A percentile compares a stretch with the other conserved stretches of the same genome.
These are phyloP conservation scores for Aphelenchoides bicaudatus DNA, from an alignment of 2,888 invertebrate species.

Conservation along the genomic window DNA sequence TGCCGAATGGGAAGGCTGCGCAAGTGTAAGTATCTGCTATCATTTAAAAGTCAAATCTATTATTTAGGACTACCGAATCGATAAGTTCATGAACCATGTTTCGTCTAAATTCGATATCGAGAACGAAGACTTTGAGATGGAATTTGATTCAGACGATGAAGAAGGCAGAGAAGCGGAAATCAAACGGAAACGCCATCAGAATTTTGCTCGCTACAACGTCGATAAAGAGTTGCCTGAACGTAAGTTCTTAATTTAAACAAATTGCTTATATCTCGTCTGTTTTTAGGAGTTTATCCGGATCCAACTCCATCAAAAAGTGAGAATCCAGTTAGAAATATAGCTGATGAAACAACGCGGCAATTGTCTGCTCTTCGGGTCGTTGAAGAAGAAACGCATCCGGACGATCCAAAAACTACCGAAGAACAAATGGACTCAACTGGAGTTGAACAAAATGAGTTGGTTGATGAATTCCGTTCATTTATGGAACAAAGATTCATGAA, in stretches of 20 bases:
- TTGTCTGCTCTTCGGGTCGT: conserved; percentile 17
- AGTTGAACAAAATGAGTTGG: conserved; percentile 35
- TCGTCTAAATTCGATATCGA: conserved; percentile 19
- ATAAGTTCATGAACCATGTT: conserved; percentile 26
- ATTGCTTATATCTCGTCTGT: conserved; percentile 1
- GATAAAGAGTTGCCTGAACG: conserved; percentile 16
- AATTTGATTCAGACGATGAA: conserved; percentile 38
- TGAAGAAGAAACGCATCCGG: conserved; percentile 26
- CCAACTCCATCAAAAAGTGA: neutral
- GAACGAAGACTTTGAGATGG: conserved; percentile 35
- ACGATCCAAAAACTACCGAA: conserved; percentile 6
- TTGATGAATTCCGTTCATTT: conserved; percentile 44
- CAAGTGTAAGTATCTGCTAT: conserved; percentile 9
- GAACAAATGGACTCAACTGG: conserved; percentile 23
- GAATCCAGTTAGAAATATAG: neutral
- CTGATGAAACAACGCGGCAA: conserved; percentile 11
- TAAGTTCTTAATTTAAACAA: conserved; percentile 12
- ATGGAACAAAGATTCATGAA: conserved; percentile 52
- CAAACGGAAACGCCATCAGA: conserved; percentile 1
- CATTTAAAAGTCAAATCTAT: neutral
- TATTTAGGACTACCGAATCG: conserved; percentile 21
- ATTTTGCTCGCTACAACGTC: conserved; percentile 2
- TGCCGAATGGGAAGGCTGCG: conserved; percentile 34
- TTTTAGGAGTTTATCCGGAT: neutral
- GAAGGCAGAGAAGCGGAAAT: conserved; percentile 26